Evolutionary conservation across 2,888 invertebrate species (phyloP).

Genomic region (Camptogramma bilineatum): DNA sequence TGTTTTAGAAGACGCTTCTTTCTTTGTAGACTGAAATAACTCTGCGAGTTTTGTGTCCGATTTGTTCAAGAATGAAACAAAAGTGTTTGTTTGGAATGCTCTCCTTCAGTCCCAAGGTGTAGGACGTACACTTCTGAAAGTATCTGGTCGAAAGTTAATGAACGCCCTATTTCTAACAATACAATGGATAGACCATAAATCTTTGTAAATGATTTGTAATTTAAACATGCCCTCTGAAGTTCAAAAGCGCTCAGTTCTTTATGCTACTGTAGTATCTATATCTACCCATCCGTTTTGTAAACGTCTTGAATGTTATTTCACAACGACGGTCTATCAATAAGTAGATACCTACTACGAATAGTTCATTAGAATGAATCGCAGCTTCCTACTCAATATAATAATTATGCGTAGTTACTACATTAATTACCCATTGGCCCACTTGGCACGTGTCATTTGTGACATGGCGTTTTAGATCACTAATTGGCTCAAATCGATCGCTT

Average conservation of each 20-base stretch:
- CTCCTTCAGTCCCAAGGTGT: slow-evolving; percentile 20
- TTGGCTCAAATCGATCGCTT: slow-evolving; percentile 35
- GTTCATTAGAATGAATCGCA: neutral
- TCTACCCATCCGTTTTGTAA: too few relatives aligned
- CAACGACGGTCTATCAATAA: too few relatives aligned
- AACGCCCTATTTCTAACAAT: neutral
- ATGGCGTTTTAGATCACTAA: slow-evolving; percentile 25
- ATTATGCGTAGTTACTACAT: neutral
- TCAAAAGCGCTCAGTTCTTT: too few relatives aligned
- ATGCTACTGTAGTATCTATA: too few relatives aligned
- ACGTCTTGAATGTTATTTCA: too few relatives aligned
- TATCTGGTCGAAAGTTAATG: neutral
- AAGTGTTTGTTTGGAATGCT: slow-evolving; percentile 14
- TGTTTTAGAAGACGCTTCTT: slow-evolving; percentile 9
- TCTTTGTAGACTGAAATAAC: slow-evolving; percentile 28
- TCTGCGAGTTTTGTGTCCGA: slow-evolving; percentile 1
- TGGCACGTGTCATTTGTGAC: slow-evolving; percentile 31
- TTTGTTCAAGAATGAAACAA: slow-evolving; percentile 17
- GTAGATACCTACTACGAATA: too few relatives aligned
- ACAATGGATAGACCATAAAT: neutral
- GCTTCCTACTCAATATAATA: slow-evolving; percentile 3
- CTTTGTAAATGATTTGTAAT: neutral
- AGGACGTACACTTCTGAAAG: neutral
- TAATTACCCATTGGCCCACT: slow-evolving; percentile 21
- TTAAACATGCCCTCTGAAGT: neutral